Percentiles rank a stretch among this genome's conserved stretches.
Conservation (phyloP, 2,797 vertebrate species). For the Otolemur crassicaudatus region DNA sequence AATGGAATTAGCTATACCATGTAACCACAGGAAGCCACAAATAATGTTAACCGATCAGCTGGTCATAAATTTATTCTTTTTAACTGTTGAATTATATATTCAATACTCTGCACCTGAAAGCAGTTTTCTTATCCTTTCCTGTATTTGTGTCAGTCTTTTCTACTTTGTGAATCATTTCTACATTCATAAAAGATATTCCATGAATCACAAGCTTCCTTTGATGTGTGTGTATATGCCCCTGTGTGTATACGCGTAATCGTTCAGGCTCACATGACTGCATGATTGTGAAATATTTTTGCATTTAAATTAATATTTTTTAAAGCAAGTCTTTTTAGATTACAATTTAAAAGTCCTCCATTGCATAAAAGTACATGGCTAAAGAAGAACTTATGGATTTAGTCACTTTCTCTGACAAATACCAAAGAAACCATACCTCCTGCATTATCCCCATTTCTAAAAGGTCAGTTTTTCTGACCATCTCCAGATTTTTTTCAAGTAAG, state of each 20-base stretch:
- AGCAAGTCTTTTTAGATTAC: conserved; percentile 4
- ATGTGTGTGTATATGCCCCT: neutral
- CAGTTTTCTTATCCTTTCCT: conserved; percentile 70
- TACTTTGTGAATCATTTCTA: conserved; percentile 63
- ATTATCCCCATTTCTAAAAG: neutral
- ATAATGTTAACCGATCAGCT: conserved; percentile 78
- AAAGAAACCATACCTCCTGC: neutral
- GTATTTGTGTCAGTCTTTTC: conserved; percentile 70
- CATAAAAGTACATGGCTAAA: neutral
- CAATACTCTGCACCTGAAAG: conserved; percentile 63
- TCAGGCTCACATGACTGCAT: neutral
- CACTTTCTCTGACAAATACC: conserved; percentile 21
- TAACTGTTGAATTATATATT: conserved; percentile 75
- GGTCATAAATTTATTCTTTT: conserved; percentile 74
- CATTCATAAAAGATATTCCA: conserved; percentile 53
- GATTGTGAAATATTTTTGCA: conserved; percentile 37
- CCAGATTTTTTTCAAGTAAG: conserved; percentile 24
- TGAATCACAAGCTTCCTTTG: conserved; percentile 29
- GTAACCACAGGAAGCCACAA: conserved; percentile 80
- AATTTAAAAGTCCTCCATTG: neutral
- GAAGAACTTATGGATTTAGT: neutral
- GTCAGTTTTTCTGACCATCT: neutral
- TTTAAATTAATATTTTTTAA: conserved; percentile 42
- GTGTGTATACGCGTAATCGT: neutral
- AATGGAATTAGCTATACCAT: conserved; percentile 65